Evolutionary conservation across 2,888 invertebrate species (phyloP).

Genomic region (Xestia rhomboidea): DNA sequence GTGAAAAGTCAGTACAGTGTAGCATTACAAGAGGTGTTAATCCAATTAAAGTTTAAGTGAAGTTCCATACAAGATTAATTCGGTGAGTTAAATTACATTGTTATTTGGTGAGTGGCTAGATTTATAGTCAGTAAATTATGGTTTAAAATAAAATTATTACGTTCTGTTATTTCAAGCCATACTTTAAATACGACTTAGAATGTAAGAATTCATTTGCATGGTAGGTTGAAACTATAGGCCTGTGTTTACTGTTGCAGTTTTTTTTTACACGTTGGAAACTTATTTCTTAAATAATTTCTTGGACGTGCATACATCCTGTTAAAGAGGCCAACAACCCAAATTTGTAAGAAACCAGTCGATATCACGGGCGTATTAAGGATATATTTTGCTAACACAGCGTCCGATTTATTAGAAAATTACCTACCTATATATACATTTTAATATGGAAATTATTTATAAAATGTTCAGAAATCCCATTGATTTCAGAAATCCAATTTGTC

Average conservation of each 20-base stretch:
- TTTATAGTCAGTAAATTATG: background rate
- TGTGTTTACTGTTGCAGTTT: background rate
- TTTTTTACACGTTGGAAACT: rapidly evolving
- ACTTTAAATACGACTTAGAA: background rate
- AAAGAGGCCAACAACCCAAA: background rate
- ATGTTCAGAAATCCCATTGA: background rate
- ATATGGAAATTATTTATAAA: too few species aligned
- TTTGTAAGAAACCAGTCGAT: slow-evolving; percentile 29
- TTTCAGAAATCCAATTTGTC: too few species aligned
- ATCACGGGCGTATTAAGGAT: slow-evolving; percentile 36
- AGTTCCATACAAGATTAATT: slow-evolving; percentile 23
- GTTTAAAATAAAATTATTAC: background rate
- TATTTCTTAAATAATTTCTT: background rate
- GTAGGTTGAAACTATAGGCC: background rate
- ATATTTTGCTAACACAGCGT: slow-evolving; percentile 7
- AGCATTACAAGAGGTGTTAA: slow-evolving; percentile 38
- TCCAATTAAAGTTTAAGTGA: slow-evolving; percentile 15
- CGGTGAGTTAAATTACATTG: background rate
- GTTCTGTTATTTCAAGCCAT: background rate
- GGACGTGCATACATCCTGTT: slow-evolving; percentile 7
- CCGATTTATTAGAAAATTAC: background rate
- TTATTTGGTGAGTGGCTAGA: slow-evolving; percentile 24
- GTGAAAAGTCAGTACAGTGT: slow-evolving; percentile 49
- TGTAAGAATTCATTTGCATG: background rate
- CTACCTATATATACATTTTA: background rate